Conservation (phyloP, 1,140 invertebrate genomes). For the Campodea augens region DNA sequence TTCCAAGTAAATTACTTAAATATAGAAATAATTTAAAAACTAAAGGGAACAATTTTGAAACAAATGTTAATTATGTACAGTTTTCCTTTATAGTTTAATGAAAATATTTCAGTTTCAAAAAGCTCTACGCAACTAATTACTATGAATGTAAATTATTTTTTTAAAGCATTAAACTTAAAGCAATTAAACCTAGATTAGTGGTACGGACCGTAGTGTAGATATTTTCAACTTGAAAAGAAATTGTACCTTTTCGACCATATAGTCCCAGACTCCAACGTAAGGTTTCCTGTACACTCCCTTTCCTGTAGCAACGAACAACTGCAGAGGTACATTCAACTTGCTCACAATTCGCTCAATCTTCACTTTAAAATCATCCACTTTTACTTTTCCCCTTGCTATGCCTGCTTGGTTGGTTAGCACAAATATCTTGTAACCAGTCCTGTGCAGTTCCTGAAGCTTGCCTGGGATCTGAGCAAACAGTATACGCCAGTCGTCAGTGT, state of each 20-base stretch:
- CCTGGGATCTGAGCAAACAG: slow-evolving; percentile 41
- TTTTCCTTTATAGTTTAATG: neutral
- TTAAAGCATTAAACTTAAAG: slow-evolving; percentile 2
- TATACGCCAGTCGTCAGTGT: slow-evolving; percentile 74
- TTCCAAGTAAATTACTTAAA: too few species aligned
- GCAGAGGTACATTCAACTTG: slow-evolving; percentile 61
- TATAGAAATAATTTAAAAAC: too few species aligned
- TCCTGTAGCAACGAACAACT: slow-evolving; percentile 63
- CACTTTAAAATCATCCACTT: slow-evolving; percentile 51
- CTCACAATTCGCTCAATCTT: slow-evolving; percentile 50
- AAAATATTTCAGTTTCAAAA: neutral
- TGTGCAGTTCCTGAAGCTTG: slow-evolving; percentile 46
- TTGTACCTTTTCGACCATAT: slow-evolving; percentile 36
- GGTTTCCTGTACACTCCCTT: slow-evolving; percentile 73
- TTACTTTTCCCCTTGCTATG: slow-evolving; percentile 44
- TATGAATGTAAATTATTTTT: neutral
- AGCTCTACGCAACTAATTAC: neutral
- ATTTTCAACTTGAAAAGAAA: slow-evolving; percentile 1
- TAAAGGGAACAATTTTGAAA: neutral
- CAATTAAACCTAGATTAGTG: slow-evolving; percentile 2
- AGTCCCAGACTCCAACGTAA: slow-evolving; percentile 68
- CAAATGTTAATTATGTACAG: neutral
- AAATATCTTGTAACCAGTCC: slow-evolving; percentile 65
- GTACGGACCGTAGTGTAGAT: slow-evolving; percentile 16
- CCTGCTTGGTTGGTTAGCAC: slow-evolving; percentile 85